These are phyloP conservation scores for Lerema accius DNA, from an alignment of 1,140 invertebrate species.

Conservation along the genomic window DNA sequence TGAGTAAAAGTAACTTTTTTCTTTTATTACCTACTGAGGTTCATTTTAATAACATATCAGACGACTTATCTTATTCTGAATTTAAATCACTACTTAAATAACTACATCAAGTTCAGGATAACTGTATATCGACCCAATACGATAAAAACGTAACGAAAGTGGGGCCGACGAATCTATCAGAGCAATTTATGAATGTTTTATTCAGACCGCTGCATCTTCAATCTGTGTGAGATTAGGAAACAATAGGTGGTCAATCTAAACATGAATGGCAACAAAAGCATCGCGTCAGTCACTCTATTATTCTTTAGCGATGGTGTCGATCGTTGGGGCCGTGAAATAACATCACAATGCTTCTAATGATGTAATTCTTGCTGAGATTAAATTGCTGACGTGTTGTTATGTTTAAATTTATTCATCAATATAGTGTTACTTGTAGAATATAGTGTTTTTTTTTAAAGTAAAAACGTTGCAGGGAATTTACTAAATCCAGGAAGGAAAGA, in stretches of 20 bases:
- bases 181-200: not conserved
- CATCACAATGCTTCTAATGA: slow-evolving; percentile 17
- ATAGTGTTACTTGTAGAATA: too few species aligned
- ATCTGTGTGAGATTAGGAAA: slow-evolving; percentile 20
- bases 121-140: too few species aligned
- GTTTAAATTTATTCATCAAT: too few species aligned
- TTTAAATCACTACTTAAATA: too few species aligned
- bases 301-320: slow-evolving; percentile 14
- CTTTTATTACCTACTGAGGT: too few species aligned
- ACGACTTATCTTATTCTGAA: too few species aligned
- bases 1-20: too few species aligned
- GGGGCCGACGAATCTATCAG: not conserved
- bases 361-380: slow-evolving; percentile 4
- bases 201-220: slow-evolving; percentile 4
- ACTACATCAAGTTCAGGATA: too few species aligned
- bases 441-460: too few species aligned
- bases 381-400: not conserved
- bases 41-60: too few species aligned
- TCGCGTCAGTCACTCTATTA: slow-evolving; percentile 6
- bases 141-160: not conserved
- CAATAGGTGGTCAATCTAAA: slow-evolving; percentile 20
- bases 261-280: slow-evolving; percentile 15
- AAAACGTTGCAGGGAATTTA: too few species aligned
- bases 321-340: slow-evolving; percentile 11
- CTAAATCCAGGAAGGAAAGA: too few species aligned